phyloP scores from a whole-genome alignment of 1,140 invertebrate species.

The Contarinia nasturtii region DNA sequence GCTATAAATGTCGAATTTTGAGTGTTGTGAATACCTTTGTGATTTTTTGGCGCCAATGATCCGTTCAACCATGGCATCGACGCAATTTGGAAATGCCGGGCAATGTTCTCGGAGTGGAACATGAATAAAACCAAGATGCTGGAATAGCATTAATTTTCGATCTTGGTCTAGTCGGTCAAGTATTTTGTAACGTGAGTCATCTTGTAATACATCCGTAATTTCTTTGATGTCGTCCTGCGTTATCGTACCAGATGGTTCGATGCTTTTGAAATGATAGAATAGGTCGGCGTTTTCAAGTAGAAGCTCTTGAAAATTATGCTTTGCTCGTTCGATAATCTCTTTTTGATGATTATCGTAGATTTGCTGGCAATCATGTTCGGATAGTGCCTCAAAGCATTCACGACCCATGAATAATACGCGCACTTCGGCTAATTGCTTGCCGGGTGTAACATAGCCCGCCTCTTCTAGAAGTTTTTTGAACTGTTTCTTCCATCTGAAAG shows the following conservation, averaged over 20 bases:
- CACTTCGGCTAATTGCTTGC: constrained; percentile 80
- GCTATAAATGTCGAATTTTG: too few relatives aligned
- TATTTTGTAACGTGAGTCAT: constrained; percentile 86
- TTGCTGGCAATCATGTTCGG: constrained; percentile 74
- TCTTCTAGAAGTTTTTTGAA: constrained; percentile 88
- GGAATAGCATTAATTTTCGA: constrained; percentile 79
- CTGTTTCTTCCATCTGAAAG: constrained; percentile 63
- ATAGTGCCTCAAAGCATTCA: constrained; percentile 82
- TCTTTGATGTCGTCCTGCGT: constrained; percentile 88
- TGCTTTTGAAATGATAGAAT: constrained; percentile 84
- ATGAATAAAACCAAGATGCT: constrained; percentile 90
- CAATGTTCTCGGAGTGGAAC: constrained; percentile 88
- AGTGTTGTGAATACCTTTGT: constrained; percentile 28
- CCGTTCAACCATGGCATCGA: constrained; percentile 67
- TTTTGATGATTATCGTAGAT: constrained; percentile 92
- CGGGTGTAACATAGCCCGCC: constrained; percentile 84
- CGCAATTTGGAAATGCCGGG: constrained; percentile 74
- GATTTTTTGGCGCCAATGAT: constrained; percentile 44
- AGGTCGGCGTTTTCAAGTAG: constrained; percentile 84
- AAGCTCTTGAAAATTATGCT: constrained; percentile 84
- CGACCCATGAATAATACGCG: constrained; percentile 85
- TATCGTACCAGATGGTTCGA: constrained; percentile 73
- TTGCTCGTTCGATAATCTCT: constrained; percentile 77
- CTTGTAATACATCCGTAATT: constrained; percentile 78
- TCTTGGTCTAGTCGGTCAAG: constrained; percentile 87